Base-by-base conservation (phyloP, 2,888 invertebrate species). In the Lagria hirta region DNA sequence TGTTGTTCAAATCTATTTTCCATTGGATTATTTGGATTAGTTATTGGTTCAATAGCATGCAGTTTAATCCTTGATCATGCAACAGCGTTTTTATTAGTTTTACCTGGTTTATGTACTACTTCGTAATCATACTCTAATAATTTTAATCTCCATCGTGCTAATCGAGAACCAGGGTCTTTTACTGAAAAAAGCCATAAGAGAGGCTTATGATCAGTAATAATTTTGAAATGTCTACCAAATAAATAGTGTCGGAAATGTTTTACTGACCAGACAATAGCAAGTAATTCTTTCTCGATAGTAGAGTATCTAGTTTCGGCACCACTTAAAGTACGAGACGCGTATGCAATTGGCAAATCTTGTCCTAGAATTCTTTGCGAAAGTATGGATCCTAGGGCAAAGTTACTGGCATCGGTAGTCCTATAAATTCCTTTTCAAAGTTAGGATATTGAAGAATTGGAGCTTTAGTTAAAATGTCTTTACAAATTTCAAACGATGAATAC, bases 391-490 rank as follows among this genome's bases (percentile, higher is more conserved):
- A 56, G 47, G 4, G 57, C 62, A 36, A 41, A 55, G 20, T 55
- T 58, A 14, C 53, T 58, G 15, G 54, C 64, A 28, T 54, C 65
- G 10, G 55, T 66, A 3, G 56, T 58, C 7, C 60, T 37, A 42
- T 41, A 53, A 38, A 59, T 66, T 32, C 40, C 28, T 49, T 52
- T 43, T 1, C 18, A 43, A 60, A 62, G 48, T 66, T 56, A 3
- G 65, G 64, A 35, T 61, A 63, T 46, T 61, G 50, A n/a, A 58
- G 38, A 11, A 60, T 7, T 8, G 51, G 51, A 11, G 43, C 36
- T 1, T 34, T 35, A 13, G 21, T 40, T 14, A 56, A 40, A 18
- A 46, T 29, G 8, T 24, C 14, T 46, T 51, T 55, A 3, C 57
- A 37, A n/a, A 17, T 38, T 38, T 57, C 54, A 18, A 60, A 54